Percentiles rank a stretch among this genome's conserved stretches.
Conservation (phyloP, 2,797 vertebrate genomes). For the Chelidonichthys spinosus region DNA sequence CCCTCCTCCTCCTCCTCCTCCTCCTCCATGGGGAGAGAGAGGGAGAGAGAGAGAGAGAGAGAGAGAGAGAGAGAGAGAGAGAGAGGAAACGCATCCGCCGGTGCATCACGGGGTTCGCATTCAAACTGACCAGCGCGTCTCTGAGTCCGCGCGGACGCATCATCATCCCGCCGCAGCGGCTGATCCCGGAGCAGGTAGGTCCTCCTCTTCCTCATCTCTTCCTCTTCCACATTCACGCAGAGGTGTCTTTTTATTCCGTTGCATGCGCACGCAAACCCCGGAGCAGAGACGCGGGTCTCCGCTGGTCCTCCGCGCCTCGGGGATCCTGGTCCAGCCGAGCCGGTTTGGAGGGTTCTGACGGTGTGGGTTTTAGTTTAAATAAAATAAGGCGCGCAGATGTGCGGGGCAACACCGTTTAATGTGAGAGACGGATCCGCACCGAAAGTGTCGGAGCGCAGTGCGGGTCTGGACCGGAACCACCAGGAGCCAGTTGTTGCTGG, state of each 20-base stretch:
- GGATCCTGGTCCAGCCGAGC: no score
- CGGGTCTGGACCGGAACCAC: no score
- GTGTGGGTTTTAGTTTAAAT: no score
- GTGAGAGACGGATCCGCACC: no score
- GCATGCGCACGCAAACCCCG: neutral
- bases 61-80: constrained; percentile 24
- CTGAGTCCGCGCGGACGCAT: constrained; percentile 17
- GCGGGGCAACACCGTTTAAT: no score
- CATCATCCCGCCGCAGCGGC: constrained; percentile 21
- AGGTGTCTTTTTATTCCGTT: neutral
- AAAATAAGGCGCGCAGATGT: no score
- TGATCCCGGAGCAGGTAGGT: constrained; percentile 48
- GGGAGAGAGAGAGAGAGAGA: constrained; percentile 39
- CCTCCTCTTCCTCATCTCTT: neutral
- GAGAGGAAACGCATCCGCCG: constrained; percentile 6
- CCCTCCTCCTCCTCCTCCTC: constrained; percentile 14
- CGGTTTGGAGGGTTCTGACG: no score
- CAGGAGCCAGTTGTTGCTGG: no score
- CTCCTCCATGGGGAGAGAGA: constrained; percentile 19
- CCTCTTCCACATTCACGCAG: neutral
- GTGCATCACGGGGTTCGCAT: constrained; percentile 68
- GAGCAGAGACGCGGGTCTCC: neutral
- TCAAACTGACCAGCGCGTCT: constrained; percentile 77
- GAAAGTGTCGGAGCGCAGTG: no score
- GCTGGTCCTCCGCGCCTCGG: no score